phyloP scores from a whole-genome alignment of 2,888 invertebrate genomes.

The Bimastos eiseni region DNA sequence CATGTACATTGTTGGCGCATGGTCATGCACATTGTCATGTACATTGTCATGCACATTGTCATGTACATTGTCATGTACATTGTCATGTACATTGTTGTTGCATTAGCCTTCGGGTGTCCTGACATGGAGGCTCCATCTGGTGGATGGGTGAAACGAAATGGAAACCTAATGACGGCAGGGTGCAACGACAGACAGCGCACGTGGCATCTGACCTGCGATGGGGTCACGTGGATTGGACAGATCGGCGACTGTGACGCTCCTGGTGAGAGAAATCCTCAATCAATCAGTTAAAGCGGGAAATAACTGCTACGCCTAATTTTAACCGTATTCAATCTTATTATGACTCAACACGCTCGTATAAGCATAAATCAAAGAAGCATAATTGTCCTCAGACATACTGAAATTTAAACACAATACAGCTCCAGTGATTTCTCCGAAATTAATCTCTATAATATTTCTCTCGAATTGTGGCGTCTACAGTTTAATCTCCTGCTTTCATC shows the following conservation, averaged over 20 bases:
- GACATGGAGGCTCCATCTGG: slow-evolving; percentile 29
- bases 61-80: no score
- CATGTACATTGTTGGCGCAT: no score
- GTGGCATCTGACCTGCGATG: slow-evolving; percentile 38
- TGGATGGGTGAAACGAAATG: slow-evolving; percentile 29
- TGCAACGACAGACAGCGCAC: slow-evolving; percentile 35
- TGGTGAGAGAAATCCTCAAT: slow-evolving; percentile 26
- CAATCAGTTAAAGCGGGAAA: neutral
- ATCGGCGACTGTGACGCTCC: slow-evolving; percentile 28
- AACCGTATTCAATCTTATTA: neutral
- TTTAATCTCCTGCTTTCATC: no score
- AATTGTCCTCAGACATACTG: no score
- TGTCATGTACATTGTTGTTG: neutral
- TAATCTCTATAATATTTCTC: no score
- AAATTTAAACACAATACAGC: no score
- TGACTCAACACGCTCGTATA: no score
- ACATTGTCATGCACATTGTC: no score
- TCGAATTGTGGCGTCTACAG: no score
- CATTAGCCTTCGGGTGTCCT: slow-evolving; percentile 36
- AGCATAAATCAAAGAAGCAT: no score
- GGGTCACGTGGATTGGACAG: slow-evolving; percentile 32
- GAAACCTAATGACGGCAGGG: slow-evolving; percentile 28
- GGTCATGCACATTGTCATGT: no score
- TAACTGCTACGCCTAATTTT: neutral
- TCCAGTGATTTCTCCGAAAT: no score